A percentile compares a stretch with the other conserved stretches of the same genome.
phyloP scores from a whole-genome alignment of 53 echinoderm and acorn worm genomes.

The Stichopus horrens region DNA sequence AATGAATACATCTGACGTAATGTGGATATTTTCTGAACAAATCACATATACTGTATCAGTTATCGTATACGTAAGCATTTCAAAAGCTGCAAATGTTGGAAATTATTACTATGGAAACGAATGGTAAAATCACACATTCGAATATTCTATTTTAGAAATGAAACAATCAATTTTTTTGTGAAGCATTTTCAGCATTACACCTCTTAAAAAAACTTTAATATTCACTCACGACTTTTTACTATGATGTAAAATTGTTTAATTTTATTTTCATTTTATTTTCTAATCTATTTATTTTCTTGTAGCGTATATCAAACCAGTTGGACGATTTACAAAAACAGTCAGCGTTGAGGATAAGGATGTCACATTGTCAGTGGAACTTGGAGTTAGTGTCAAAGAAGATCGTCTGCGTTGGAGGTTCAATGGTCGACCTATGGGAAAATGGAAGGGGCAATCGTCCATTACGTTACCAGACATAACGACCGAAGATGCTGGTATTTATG shows the following conservation, averaged over 20 bases:
- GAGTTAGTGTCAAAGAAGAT: neutral
- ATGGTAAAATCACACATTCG: neutral
- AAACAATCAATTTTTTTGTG: no score
- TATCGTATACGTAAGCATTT: neutral
- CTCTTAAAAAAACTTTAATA: no score
- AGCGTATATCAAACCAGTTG: conserved; percentile 5
- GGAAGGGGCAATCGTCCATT: conserved; percentile 3
- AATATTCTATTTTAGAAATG: no score
- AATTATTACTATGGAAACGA: neutral
- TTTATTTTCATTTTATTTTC: neutral
- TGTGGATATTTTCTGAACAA: no score
- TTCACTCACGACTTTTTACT: no score
- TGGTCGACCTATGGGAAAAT: neutral
- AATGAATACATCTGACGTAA: no score
- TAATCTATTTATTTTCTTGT: neutral
- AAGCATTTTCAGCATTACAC: no score
- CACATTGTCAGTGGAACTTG: neutral
- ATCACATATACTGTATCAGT: no score
- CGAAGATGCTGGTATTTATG: conserved; percentile 14
- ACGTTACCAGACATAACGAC: neutral
- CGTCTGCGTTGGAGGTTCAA: conserved; percentile 24
- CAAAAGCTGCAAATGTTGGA: neutral
- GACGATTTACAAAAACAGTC: conserved; percentile 37
- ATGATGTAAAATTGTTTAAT: neutral
- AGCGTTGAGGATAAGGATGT: conserved; percentile 2